Percentiles rank a stretch among this genome's conserved stretches.
These are phyloP conservation scores for Mus caroli DNA, from an alignment of 2,797 vertebrate genomes.

Conservation along the genomic window DNA sequence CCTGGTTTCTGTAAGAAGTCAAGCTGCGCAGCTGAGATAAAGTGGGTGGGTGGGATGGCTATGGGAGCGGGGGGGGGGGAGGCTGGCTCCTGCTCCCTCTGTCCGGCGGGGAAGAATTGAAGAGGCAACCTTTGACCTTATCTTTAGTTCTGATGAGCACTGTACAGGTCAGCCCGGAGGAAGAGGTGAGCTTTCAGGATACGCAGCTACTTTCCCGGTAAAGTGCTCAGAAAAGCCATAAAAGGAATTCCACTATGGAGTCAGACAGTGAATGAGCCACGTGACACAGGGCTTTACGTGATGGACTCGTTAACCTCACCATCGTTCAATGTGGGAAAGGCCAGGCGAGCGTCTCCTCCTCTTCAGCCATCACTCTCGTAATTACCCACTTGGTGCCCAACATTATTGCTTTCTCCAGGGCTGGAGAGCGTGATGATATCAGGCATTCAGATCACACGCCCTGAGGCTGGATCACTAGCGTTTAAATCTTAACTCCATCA, in stretches of 20 bases:
- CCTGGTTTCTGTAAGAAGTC: not conserved
- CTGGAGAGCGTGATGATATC: not conserved
- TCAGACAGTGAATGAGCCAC: not conserved
- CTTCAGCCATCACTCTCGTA: not conserved
- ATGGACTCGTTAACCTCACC: not conserved
- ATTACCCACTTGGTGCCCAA: not conserved
- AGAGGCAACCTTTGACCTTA: not conserved
- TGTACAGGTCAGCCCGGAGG: not conserved
- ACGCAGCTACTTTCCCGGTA: not conserved
- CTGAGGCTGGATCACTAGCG: too few relatives aligned
- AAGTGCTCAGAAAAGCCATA: not conserved
- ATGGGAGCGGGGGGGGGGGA: not conserved
- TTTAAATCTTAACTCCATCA: not conserved
- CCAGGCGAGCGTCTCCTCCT: not conserved
- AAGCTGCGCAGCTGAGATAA: not conserved
- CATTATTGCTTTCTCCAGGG: not conserved
- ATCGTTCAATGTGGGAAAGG: not conserved
- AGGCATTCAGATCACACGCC: not conserved
- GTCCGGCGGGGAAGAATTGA: not conserved
- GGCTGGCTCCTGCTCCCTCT: rapidly evolving
- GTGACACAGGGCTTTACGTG: not conserved
- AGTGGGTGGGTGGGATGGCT: too few relatives aligned
- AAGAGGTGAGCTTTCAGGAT: not conserved
- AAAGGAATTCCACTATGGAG: not conserved
- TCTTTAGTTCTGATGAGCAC: not conserved